phyloP scores from a whole-genome alignment of 2,888 invertebrate species.

The Agonopterix subpropinquella region DNA sequence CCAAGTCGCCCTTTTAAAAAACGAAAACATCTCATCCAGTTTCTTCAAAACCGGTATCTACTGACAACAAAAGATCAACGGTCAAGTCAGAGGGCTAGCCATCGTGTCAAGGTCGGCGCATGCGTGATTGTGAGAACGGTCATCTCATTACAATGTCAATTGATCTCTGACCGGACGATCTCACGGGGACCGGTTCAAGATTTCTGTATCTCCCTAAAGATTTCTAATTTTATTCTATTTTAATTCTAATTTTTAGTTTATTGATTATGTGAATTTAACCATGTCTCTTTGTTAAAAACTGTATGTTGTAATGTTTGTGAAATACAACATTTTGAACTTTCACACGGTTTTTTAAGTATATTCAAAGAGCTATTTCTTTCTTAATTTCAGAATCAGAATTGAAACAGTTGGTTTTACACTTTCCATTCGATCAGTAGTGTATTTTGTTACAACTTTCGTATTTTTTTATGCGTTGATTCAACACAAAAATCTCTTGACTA shows the following conservation, averaged over 20 bases:
- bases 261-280: conserved; percentile 36
- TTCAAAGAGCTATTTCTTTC: too few species aligned
- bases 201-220: conserved; percentile 34
- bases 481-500: too few species aligned
- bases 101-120: conserved; percentile 49
- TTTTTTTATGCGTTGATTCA: too few species aligned
- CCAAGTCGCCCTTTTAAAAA: too few species aligned
- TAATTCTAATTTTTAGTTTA: conserved; percentile 38
- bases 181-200: conserved; percentile 47
- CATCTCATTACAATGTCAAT: conserved; percentile 24
- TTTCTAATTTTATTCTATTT: conserved; percentile 45
- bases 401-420: too few species aligned
- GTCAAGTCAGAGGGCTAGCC: conserved; percentile 41
- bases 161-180: conserved; percentile 51
- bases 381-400: too few species aligned
- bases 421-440: too few species aligned
- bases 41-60: not conserved
- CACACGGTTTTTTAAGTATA: too few species aligned
- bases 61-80: conserved; percentile 49
- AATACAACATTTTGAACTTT: too few species aligned
- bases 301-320: not conserved
- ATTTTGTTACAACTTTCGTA: too few species aligned
- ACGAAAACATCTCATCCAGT: not conserved
- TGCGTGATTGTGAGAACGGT: conserved; percentile 52
- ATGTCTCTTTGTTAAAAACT: conserved; percentile 19